A percentile compares a stretch with the other conserved stretches of the same genome.
Evolutionary conservation across 2,797 vertebrate genomes (phyloP).

Genomic region (Allobates femoralis): DNA sequence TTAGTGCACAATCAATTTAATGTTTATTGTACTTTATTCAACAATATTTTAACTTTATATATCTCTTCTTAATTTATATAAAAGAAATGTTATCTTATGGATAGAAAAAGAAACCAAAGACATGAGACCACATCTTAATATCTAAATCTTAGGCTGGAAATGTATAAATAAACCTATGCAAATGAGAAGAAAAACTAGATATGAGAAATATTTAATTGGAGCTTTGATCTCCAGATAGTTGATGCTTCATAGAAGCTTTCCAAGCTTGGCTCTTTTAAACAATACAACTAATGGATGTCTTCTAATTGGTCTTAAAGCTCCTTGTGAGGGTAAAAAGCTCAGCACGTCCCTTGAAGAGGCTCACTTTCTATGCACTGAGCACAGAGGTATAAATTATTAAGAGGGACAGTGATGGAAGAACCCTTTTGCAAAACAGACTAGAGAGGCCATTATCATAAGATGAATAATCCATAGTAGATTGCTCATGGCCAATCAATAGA

Average conservation of each 20-base stretch:
- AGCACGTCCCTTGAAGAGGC: constrained; percentile 57
- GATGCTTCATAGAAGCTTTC: constrained; percentile 45
- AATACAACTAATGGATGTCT: constrained; percentile 54
- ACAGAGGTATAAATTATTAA: constrained; percentile 60
- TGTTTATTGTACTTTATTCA: background rate
- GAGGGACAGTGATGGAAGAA: constrained; percentile 47
- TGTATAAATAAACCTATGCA: constrained; percentile 45
- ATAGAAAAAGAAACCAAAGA: background rate
- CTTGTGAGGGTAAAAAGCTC: constrained; percentile 55
- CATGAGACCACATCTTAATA: constrained; percentile 7
- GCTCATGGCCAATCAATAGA: constrained; percentile 57
- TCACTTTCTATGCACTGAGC: constrained; percentile 58
- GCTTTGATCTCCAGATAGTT: constrained; percentile 56
- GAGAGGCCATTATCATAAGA: constrained; percentile 58
- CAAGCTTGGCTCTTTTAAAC: constrained; percentile 50
- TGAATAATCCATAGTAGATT: constrained; percentile 59
- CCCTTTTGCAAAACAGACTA: constrained; percentile 49
- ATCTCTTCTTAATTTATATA: background rate
- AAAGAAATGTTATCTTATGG: background rate
- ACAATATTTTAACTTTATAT: background rate
- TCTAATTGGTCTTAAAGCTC: constrained; percentile 61
- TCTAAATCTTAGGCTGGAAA: constrained; percentile 5
- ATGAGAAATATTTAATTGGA: constrained; percentile 50
- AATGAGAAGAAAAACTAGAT: constrained; percentile 38
- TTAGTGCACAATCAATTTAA: background rate